Percentiles rank a stretch among this genome's conserved stretches.
Conservation (phyloP, 2,113 vertebrate genomes). For the Oxyura jamaicensis region DNA sequence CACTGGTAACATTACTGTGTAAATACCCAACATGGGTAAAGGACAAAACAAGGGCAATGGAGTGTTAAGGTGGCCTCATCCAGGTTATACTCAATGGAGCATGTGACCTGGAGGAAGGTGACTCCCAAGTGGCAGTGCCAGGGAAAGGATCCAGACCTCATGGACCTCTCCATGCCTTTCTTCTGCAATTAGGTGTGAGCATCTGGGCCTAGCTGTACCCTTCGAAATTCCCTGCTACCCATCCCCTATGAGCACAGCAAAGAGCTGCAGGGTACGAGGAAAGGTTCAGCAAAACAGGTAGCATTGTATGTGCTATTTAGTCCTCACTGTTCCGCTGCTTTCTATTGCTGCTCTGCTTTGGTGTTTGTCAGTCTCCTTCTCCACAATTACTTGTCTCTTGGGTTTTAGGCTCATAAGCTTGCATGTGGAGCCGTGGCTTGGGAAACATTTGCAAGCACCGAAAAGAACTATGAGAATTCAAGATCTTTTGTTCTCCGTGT, state of each 20-base stretch:
- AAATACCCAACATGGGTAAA: background rate
- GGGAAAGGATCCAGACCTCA: rapidly evolving
- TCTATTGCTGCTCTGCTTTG: background rate
- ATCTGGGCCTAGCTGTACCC: background rate
- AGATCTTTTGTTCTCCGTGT: background rate
- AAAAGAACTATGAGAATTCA: background rate
- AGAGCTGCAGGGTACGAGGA: background rate
- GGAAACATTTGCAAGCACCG: background rate
- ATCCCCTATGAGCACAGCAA: background rate
- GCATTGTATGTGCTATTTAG: background rate
- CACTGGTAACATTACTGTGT: rapidly evolving
- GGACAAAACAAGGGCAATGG: background rate
- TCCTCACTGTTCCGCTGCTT: background rate
- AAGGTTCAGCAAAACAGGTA: background rate
- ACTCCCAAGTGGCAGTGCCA: background rate
- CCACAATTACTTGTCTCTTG: background rate
- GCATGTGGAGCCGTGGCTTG: background rate
- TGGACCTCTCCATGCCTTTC: background rate
- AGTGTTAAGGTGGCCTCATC: background rate
- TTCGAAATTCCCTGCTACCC: background rate
- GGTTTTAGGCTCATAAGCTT: conserved; percentile 31
- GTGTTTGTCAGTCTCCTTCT: background rate
- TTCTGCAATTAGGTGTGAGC: background rate
- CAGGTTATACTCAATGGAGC: rapidly evolving
- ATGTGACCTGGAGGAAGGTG: background rate